These are phyloP conservation scores for Euspilapteryx auroguttella DNA, from an alignment of 2,888 invertebrate genomes.

Conservation along the genomic window DNA sequence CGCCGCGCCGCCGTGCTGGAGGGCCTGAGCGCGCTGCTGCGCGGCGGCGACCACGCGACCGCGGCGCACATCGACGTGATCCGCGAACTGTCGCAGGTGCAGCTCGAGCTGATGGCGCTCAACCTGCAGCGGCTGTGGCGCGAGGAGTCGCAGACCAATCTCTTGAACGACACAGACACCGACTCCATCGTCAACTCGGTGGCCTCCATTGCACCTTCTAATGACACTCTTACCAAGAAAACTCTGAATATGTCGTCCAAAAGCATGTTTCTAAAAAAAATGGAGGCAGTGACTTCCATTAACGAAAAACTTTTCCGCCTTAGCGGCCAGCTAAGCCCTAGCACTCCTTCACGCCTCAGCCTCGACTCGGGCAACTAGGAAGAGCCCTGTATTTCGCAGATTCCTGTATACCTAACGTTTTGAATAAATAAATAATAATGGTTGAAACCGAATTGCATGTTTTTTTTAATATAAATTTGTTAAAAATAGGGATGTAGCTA, in stretches of 20 bases:
- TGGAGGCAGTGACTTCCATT: constrained; percentile 43
- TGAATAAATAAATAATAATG: too few species aligned
- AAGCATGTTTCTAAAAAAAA: constrained; percentile 40
- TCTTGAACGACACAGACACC: constrained; percentile 33
- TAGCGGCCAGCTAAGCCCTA: constrained; percentile 28
- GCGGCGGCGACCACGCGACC: constrained; percentile 46
- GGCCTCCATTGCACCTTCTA: constrained; percentile 34
- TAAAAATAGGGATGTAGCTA: too few species aligned
- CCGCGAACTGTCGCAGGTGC: constrained; percentile 63
- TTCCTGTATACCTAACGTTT: too few species aligned
- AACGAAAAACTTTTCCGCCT: constrained; percentile 37
- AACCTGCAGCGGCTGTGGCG: constrained; percentile 62
- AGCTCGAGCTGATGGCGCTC: constrained; percentile 64
- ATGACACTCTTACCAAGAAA: constrained; percentile 39
- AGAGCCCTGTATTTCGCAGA: too few species aligned
- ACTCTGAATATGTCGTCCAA: constrained; percentile 32
- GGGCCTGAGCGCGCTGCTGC: constrained; percentile 54
- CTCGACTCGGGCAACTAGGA: too few species aligned
- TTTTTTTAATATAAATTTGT: too few species aligned
- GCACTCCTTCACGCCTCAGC: constrained; percentile 31
- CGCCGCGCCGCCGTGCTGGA: constrained; percentile 62
- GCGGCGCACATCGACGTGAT: constrained; percentile 58
- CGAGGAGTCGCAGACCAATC: constrained; percentile 43
- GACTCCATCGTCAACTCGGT: constrained; percentile 43
- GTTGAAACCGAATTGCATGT: too few species aligned